These are phyloP conservation scores for Melanotaenia nigrans DNA, from an alignment of 2,797 vertebrate genomes.

Conservation along the genomic window DNA sequence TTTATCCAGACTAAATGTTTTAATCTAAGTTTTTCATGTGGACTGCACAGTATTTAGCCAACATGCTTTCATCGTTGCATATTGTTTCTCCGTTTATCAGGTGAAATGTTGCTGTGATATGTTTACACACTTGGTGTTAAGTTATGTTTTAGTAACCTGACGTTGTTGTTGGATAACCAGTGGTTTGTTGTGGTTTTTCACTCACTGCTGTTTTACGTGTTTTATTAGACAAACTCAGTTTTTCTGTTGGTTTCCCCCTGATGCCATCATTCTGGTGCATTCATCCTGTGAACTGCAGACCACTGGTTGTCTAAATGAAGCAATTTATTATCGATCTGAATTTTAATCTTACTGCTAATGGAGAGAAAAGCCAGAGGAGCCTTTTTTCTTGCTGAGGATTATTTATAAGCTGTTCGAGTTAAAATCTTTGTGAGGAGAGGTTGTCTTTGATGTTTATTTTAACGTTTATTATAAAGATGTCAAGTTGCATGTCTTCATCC, in stretches of 20 bases:
- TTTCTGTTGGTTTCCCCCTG: constrained; percentile 20
- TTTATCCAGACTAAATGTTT: too few relatives aligned
- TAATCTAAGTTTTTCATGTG: too few relatives aligned
- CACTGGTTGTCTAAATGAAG: constrained; percentile 60
- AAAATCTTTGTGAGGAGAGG: neutral
- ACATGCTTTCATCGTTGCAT: too few relatives aligned
- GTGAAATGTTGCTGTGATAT: neutral
- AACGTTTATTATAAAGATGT: constrained; percentile 42
- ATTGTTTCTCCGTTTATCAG: too few relatives aligned
- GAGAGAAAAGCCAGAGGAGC: too few relatives aligned
- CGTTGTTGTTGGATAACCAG: constrained; percentile 41
- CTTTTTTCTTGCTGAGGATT: too few relatives aligned
- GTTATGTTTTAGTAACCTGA: neutral
- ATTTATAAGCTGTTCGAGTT: neutral
- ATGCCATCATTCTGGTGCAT: constrained; percentile 13
- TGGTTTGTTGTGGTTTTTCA: constrained; percentile 44
- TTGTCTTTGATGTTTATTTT: constrained; percentile 2
- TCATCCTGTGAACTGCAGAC: constrained; percentile 55
- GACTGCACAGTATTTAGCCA: too few relatives aligned
- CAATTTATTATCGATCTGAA: too few relatives aligned
- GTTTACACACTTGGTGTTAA: neutral
- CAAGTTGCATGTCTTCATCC: constrained; percentile 78
- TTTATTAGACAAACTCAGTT: constrained; percentile 34
- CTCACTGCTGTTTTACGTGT: constrained; percentile 25
- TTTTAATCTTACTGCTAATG: too few relatives aligned